Conservation (phyloP, 1,140 invertebrate genomes). For the Panagrolaimus sp. region DNA sequence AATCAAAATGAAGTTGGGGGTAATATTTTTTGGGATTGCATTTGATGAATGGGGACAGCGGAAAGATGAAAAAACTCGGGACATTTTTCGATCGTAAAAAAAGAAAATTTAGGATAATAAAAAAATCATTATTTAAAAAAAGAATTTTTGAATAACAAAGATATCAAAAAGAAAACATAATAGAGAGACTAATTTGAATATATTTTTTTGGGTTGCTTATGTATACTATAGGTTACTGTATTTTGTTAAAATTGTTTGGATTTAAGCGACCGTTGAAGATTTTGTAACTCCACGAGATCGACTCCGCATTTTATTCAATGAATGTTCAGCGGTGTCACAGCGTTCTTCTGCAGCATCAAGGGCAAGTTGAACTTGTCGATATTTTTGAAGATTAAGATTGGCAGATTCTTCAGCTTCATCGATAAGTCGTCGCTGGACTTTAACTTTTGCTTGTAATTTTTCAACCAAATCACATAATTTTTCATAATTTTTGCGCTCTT, state of each 20-base stretch:
- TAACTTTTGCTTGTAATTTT: constrained; percentile 96
- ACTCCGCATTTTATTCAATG: constrained; percentile 38
- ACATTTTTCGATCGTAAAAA: too few relatives aligned
- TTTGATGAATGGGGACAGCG: too few relatives aligned
- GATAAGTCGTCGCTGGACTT: constrained; percentile 98
- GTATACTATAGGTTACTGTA: background rate
- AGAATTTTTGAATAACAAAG: too few relatives aligned
- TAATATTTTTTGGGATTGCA: too few relatives aligned
- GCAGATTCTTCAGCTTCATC: constrained; percentile 98
- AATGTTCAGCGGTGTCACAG: constrained; percentile 82
- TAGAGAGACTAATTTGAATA: too few relatives aligned
- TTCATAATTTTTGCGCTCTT: constrained; percentile 60
- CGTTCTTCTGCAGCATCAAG: constrained; percentile 96
- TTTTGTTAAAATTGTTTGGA: background rate
- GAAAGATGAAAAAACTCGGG: too few relatives aligned
- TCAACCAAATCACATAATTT: constrained; percentile 80
- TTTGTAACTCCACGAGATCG: constrained; percentile 29
- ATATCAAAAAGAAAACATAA: too few relatives aligned
- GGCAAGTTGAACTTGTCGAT: constrained; percentile 96
- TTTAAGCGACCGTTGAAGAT: constrained; percentile 24
- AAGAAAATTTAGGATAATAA: too few relatives aligned
- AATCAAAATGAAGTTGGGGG: too few relatives aligned
- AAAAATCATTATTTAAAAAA: too few relatives aligned
- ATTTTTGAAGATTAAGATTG: constrained; percentile 94
- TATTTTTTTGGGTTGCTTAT: too few relatives aligned